Percentiles rank a stretch among this genome's conserved stretches.
These are phyloP conservation scores for Erinaceus europaeus DNA, from an alignment of 2,113 vertebrate genomes.

Conservation along the genomic window DNA sequence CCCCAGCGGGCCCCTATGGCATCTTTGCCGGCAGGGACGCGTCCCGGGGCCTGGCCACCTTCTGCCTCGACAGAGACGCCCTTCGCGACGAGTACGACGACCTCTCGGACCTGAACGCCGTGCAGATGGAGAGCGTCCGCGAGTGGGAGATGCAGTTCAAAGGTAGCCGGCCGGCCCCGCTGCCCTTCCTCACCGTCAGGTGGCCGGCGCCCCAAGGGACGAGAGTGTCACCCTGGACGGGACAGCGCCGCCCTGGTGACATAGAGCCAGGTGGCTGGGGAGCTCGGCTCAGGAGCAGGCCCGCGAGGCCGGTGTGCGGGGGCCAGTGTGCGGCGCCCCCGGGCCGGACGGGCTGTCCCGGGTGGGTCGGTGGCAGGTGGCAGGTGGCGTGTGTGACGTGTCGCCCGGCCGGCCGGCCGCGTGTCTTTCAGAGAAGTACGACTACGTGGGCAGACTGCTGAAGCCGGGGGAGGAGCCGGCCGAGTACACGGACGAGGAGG, in stretches of 20 bases:
- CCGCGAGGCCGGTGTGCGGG: too few relatives aligned
- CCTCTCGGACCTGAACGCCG: constrained; percentile 96
- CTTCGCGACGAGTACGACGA: constrained; percentile 97
- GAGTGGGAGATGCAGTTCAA: constrained; percentile 99
- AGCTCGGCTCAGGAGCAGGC: too few relatives aligned
- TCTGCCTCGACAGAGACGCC: constrained; percentile 97
- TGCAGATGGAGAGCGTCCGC: constrained; percentile 99
- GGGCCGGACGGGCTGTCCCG: too few relatives aligned
- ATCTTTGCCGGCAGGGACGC: constrained; percentile 98
- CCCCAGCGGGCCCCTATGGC: constrained; percentile 94
- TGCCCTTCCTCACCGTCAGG: too few relatives aligned
- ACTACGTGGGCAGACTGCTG: constrained; percentile 98
- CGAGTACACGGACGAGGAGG: constrained; percentile 99
- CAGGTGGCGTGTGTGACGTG: too few relatives aligned
- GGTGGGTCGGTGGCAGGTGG: too few relatives aligned
- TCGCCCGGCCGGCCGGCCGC: not conserved
- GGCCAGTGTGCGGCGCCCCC: too few relatives aligned
- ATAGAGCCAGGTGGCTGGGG: not conserved
- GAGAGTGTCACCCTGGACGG: too few relatives aligned
- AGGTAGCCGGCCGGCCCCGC: constrained; percentile 82
- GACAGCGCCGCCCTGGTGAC: too few relatives aligned
- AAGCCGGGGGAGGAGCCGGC: constrained; percentile 98
- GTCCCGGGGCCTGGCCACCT: constrained; percentile 97
- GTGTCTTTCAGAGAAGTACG: constrained; percentile 94
- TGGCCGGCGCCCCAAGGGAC: too few relatives aligned